A percentile compares a stretch with the other conserved stretches of the same genome.
Evolutionary conservation across 2,797 vertebrate genomes (phyloP).

Genomic region (Enteromius thamalakanensis): DNA sequence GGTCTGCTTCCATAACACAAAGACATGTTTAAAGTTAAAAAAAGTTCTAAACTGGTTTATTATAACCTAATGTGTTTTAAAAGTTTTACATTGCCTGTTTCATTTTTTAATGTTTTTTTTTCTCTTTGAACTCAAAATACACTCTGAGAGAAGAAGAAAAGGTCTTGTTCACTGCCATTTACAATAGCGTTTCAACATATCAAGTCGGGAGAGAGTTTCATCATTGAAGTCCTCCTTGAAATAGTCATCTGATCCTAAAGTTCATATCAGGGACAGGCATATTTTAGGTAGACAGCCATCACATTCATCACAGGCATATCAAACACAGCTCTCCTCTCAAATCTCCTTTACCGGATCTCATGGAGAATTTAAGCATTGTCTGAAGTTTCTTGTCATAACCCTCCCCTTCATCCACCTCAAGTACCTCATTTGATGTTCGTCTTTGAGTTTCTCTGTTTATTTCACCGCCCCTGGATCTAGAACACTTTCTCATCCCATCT

Average conservation of each 20-base stretch:
- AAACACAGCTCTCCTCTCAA: conserved; percentile 57
- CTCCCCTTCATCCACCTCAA: conserved; percentile 39
- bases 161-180: not conserved
- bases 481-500: conserved; percentile 4
- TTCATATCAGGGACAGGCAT: conserved; percentile 52
- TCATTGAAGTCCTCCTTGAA: not conserved
- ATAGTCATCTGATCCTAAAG: conserved; percentile 35
- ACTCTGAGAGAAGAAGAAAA: conserved; percentile 2
- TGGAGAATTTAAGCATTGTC: conserved; percentile 46
- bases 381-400: conserved; percentile 43
- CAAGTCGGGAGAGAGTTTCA: not conserved
- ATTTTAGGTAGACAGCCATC: conserved; percentile 46
- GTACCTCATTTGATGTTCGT: conserved; percentile 41
- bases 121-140: not conserved
- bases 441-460: conserved; percentile 36
- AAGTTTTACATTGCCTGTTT: not conserved
- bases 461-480: conserved; percentile 25
- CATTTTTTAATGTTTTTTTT: not conserved
- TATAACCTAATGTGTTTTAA: not conserved
- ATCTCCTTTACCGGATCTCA: conserved; percentile 43
- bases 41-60: not conserved
- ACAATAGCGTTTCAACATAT: not conserved
- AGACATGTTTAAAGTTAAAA: not conserved
- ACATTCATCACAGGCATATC: conserved; percentile 51
- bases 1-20: not conserved